A percentile compares a stretch with the other conserved stretches of the same genome.
Conservation (phyloP, 92 coral and sea anemone genomes). For the Palythoa grandiflora region DNA sequence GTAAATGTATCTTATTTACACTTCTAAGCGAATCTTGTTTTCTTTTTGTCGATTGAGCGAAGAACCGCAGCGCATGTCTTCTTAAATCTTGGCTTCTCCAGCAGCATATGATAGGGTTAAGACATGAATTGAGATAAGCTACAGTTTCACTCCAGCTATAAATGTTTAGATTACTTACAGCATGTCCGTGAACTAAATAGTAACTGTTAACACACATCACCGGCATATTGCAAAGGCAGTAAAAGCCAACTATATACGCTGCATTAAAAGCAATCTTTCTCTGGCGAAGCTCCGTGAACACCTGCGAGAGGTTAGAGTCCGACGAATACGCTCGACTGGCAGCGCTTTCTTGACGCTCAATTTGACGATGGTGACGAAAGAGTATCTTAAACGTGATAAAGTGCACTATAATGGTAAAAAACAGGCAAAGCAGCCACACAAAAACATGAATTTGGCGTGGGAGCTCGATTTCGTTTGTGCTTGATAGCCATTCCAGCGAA, state of each 20-base stretch:
- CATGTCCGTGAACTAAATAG: slow-evolving; percentile 63
- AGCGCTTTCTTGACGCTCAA: slow-evolving; percentile 59
- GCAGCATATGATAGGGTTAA: slow-evolving; percentile 81
- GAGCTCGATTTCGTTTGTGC: neutral
- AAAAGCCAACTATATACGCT: slow-evolving; percentile 81
- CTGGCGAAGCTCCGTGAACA: slow-evolving; percentile 55
- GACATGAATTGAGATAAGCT: slow-evolving; percentile 77
- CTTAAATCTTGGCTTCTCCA: slow-evolving; percentile 74
- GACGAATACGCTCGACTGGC: slow-evolving; percentile 7
- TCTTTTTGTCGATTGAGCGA: neutral
- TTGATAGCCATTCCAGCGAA: neutral
- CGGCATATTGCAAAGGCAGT: slow-evolving; percentile 76
- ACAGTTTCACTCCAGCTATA: slow-evolving; percentile 84
- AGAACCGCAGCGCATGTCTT: slow-evolving; percentile 13
- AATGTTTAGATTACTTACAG: slow-evolving; percentile 54
- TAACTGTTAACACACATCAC: slow-evolving; percentile 68
- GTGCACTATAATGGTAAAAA: slow-evolving; percentile 63
- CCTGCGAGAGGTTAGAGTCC: slow-evolving; percentile 26
- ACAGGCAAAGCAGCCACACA: neutral
- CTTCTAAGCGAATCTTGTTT: neutral
- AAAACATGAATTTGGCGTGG: slow-evolving; percentile 14
- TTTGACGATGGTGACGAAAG: slow-evolving; percentile 69
- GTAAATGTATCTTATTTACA: slow-evolving; percentile 8
- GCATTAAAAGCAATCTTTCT: slow-evolving; percentile 72
- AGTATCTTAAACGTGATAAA: slow-evolving; percentile 61